phyloP scores from a whole-genome alignment of 2,113 vertebrate species.

The Vidua chalybeata region DNA sequence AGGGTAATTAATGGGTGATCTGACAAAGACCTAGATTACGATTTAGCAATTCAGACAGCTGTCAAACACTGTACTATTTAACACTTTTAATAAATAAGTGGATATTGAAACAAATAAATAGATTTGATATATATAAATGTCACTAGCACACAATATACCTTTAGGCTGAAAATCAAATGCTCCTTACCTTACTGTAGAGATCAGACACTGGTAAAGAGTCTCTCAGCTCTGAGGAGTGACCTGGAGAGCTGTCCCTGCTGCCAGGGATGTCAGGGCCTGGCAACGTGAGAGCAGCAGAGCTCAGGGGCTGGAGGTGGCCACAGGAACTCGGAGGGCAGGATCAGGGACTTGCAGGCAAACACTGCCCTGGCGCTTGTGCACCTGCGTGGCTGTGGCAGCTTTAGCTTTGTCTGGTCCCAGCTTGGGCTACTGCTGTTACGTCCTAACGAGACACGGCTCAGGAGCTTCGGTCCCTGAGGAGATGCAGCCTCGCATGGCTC shows the following conservation, averaged over 20 bases:
- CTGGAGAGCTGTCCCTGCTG: neutral
- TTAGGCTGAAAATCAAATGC: rapidly evolving
- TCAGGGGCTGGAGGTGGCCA: rapidly evolving
- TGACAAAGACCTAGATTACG: neutral
- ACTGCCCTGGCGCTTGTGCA: rapidly evolving
- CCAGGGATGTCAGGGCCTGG: neutral
- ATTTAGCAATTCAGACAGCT: neutral
- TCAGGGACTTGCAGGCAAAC: rapidly evolving
- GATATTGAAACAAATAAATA: neutral
- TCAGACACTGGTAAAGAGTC: rapidly evolving
- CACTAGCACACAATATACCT: neutral
- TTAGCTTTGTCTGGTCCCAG: neutral
- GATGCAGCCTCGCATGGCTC: neutral
- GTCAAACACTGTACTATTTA: neutral
- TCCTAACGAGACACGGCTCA: neutral
- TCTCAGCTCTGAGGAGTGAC: neutral
- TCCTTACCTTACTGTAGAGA: neutral
- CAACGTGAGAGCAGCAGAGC: neutral
- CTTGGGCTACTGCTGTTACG: neutral
- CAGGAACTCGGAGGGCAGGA: rapidly evolving
- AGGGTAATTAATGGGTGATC: neutral
- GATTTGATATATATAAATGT: rapidly evolving
- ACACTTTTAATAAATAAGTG: neutral
- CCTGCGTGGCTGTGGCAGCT: rapidly evolving
- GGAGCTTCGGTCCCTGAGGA: neutral